A percentile compares a stretch with the other conserved stretches of the same genome.
phyloP scores from a whole-genome alignment of 2,888 invertebrate genomes.

The Aleiodes leptofemur region DNA sequence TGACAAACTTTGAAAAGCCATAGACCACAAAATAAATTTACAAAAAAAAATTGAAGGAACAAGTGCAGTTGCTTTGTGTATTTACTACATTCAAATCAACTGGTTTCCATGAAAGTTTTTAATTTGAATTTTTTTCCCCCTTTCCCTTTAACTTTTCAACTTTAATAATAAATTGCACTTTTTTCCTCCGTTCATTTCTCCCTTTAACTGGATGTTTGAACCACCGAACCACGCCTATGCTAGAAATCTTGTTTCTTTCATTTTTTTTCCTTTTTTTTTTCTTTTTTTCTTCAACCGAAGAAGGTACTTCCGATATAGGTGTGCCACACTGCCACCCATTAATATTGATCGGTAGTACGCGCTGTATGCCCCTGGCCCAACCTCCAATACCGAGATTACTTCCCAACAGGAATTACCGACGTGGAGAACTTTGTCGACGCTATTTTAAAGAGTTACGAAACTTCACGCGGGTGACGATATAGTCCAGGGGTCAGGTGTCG shows the following conservation, averaged over 20 bases:
- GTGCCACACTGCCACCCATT: conserved; percentile 40
- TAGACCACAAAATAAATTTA: too few relatives aligned
- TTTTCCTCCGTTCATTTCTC: not conserved
- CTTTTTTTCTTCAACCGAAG: conserved; percentile 5
- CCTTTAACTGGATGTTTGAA: not conserved
- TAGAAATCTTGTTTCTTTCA: conserved; percentile 35
- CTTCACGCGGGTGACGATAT: conserved; percentile 44
- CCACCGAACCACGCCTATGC: conserved; percentile 35
- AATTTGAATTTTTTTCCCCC: conserved; percentile 15
- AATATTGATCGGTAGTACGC: conserved; percentile 48
- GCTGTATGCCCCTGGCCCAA: conserved; percentile 33
- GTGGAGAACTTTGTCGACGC: conserved; percentile 47
- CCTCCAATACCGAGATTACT: conserved; percentile 43
- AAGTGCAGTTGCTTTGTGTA: conserved; percentile 30
- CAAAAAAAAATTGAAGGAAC: not conserved
- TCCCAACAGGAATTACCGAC: conserved; percentile 50
- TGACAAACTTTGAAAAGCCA: conserved; percentile 5
- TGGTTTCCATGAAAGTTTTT: conserved; percentile 17
- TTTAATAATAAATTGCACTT: conserved; percentile 19
- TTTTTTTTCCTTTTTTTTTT: not conserved
- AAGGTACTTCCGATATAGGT: conserved; percentile 46
- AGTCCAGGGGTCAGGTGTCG: conserved; percentile 44
- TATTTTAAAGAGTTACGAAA: conserved; percentile 51
- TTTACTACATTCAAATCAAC: conserved; percentile 11
- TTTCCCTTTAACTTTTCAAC: not conserved